Conservation (phyloP, 1,140 invertebrate species). For the Cyphomyrmex costatus region DNA sequence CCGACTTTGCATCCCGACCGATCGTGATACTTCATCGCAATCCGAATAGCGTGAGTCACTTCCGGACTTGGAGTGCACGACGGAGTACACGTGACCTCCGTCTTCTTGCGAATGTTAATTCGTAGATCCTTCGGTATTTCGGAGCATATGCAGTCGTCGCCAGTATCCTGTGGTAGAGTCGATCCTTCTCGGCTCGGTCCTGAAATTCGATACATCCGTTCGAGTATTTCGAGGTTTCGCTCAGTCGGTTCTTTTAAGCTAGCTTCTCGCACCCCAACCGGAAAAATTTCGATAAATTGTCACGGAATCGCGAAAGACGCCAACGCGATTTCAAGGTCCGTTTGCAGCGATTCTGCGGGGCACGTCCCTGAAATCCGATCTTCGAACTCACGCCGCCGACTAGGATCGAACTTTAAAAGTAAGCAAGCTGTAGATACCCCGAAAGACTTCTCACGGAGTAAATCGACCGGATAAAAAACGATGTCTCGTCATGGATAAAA, state of each 20-base stretch:
- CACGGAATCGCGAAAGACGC: conserved; percentile 16
- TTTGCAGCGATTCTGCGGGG: conserved; percentile 4
- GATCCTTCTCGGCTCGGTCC: conserved; percentile 25
- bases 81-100: conserved; percentile 64
- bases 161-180: conserved; percentile 19
- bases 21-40: conserved; percentile 82
- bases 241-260: neutral
- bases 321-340: conserved; percentile 37
- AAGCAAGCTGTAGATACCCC: conserved; percentile 13
- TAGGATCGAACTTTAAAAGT: conserved; percentile 24
- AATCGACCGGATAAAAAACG: conserved; percentile 20
- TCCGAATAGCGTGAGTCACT: conserved; percentile 82
- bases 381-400: neutral
- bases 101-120: conserved; percentile 77
- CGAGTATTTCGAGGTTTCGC: conserved; percentile 14
- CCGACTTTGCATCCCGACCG: conserved; percentile 29
- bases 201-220: conserved; percentile 52
- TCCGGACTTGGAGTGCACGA: conserved; percentile 80
- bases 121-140: conserved; percentile 79
- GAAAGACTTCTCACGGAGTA: conserved; percentile 1
- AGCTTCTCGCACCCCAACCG: neutral
- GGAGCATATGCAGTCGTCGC: conserved; percentile 78
- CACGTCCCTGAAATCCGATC: conserved; percentile 52
- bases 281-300: conserved; percentile 24
- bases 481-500: neutral